Conservation (phyloP, 2,113 vertebrate species). For the Dicerorhinus sumatrensis region DNA sequence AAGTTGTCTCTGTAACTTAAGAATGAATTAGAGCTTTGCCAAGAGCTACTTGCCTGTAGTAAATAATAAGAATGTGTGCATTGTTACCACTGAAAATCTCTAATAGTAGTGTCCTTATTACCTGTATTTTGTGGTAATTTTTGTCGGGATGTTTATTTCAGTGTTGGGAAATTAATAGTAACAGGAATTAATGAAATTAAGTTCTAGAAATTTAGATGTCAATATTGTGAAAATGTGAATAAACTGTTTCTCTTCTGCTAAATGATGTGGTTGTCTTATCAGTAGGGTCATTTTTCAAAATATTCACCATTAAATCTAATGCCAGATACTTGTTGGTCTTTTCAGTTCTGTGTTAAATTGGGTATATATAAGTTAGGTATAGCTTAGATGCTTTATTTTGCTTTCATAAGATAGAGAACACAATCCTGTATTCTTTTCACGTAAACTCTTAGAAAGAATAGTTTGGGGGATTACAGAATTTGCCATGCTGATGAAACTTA, state of each 20-base stretch:
- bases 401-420: neutral
- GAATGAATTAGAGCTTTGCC: conserved; percentile 47
- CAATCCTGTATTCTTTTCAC: conserved; percentile 6
- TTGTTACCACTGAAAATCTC: neutral
- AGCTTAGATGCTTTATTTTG: conserved; percentile 41
- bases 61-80: neutral
- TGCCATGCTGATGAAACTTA: neutral
- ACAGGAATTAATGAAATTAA: conserved; percentile 1
- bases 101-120: neutral
- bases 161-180: conserved; percentile 22
- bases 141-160: neutral
- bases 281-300: neutral
- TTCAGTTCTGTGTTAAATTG: conserved; percentile 37
- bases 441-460: neutral
- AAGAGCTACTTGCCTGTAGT: neutral
- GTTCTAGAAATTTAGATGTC: conserved; percentile 39
- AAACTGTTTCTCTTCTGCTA: neutral
- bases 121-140: conserved; percentile 19
- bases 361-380: neutral
- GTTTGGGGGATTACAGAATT: conserved; percentile 42
- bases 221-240: neutral
- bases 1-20: conserved; percentile 58
- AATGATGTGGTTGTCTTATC: neutral
- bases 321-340: neutral
- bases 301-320: neutral